Conservation (phyloP, 2,888 invertebrate species). For the Serripes groenlandicus region DNA sequence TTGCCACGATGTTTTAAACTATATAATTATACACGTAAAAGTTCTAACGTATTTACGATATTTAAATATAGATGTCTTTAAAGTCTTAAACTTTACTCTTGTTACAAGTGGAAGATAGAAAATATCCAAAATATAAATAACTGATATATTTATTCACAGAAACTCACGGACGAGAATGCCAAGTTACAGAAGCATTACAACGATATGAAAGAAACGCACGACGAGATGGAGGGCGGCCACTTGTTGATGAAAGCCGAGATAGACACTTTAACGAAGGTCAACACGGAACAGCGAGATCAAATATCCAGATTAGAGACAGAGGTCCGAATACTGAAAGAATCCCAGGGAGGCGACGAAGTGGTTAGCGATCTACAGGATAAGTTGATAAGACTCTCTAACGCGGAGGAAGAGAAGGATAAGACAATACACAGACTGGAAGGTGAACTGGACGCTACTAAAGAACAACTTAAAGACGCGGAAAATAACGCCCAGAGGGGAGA, state of each 20-base stretch:
- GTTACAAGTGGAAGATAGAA: no score
- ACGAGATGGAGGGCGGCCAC: slow-evolving; percentile 60
- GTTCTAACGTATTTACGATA: no score
- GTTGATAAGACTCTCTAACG: slow-evolving; percentile 70
- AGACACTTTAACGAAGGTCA: slow-evolving; percentile 62
- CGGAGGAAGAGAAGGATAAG: slow-evolving; percentile 74
- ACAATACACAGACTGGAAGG: slow-evolving; percentile 68
- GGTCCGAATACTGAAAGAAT: slow-evolving; percentile 63
- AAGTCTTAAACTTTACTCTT: no score
- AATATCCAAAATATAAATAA: no score
- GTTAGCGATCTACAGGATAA: slow-evolving; percentile 72
- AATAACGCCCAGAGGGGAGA: slow-evolving; percentile 35
- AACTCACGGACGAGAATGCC: slow-evolving; percentile 64
- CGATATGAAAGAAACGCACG: slow-evolving; percentile 60
- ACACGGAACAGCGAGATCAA: slow-evolving; percentile 63
- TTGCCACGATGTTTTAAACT: no score
- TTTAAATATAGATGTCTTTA: no score
- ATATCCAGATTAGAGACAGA: slow-evolving; percentile 63
- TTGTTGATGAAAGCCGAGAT: slow-evolving; percentile 59
- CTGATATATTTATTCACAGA: no score
- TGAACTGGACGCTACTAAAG: slow-evolving; percentile 69
- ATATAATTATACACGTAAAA: no score
- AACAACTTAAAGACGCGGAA: slow-evolving; percentile 65
- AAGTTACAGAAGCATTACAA: slow-evolving; percentile 63
- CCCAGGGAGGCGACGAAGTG: slow-evolving; percentile 64